Conservation (phyloP, 2,113 vertebrate species). For the Indicator indicator region DNA sequence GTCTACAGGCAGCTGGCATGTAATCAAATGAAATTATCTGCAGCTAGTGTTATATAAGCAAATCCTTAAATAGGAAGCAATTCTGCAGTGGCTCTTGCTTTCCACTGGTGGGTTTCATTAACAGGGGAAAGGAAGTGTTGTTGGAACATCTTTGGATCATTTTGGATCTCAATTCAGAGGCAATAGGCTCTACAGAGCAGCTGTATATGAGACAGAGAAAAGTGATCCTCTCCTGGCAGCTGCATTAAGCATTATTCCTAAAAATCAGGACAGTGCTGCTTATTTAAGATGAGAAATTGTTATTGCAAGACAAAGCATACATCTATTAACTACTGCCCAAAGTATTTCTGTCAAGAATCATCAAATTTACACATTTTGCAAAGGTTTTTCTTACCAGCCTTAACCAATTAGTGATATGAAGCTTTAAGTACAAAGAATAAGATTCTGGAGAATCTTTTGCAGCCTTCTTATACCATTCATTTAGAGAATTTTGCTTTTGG, state of each 20-base stretch:
- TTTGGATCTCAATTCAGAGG: not conserved
- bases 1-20: not conserved
- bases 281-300: not conserved
- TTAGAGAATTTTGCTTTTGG: not conserved
- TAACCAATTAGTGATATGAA: not conserved
- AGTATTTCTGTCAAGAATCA: conserved; percentile 28
- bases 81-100: not conserved
- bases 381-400: not conserved
- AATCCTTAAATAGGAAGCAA: not conserved
- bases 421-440: not conserved
- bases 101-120: not conserved
- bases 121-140: not conserved
- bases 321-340: conserved; percentile 8
- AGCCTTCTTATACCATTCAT: not conserved
- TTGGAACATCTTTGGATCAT: not conserved
- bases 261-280: not conserved
- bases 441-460: not conserved
- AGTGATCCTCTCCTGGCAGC: not conserved
- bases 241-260: not conserved
- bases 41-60: not conserved
- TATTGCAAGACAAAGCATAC: not conserved
- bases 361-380: not conserved
- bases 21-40: not conserved
- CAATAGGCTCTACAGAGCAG: not conserved
- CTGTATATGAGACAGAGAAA: not conserved